These are phyloP conservation scores for Calidris pugnax DNA, from an alignment of 2,113 vertebrate species.

Conservation along the genomic window DNA sequence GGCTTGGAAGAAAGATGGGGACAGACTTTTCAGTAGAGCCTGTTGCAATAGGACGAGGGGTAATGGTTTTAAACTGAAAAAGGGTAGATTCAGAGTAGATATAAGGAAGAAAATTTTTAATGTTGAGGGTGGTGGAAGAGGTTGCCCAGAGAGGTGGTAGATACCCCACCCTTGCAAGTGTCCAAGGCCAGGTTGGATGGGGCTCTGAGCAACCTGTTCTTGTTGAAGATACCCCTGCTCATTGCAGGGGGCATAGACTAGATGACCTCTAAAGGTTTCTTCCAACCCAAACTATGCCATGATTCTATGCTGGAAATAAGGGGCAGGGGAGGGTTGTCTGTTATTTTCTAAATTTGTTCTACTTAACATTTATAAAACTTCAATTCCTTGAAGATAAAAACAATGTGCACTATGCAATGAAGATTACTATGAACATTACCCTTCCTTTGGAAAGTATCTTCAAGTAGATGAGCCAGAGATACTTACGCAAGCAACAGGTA, in stretches of 20 bases:
- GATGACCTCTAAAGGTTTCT: background rate
- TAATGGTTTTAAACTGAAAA: background rate
- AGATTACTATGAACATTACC: background rate
- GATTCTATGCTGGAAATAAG: background rate
- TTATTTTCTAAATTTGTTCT: background rate
- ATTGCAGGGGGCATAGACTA: background rate
- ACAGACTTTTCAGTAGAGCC: background rate
- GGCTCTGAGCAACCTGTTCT: background rate
- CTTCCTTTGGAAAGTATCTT: background rate
- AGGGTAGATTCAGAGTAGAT: background rate
- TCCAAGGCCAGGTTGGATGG: background rate
- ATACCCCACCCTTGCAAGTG: background rate
- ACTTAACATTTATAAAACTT: background rate
- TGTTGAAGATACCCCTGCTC: background rate
- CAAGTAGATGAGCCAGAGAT: background rate
- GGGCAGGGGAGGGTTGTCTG: no score
- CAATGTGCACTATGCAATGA: background rate
- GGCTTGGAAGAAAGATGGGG: background rate
- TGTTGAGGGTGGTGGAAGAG: background rate
- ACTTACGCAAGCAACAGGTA: constrained; percentile 31
- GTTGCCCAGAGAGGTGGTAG: background rate
- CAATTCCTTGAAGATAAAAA: background rate
- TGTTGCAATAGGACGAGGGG: background rate
- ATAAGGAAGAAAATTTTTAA: background rate
- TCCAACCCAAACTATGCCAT: background rate